Evolutionary conservation across 2,113 vertebrate species (phyloP), one percentile per base, ranked within the genome.

Genomic region (Ctenodactylus gundi): DNA sequence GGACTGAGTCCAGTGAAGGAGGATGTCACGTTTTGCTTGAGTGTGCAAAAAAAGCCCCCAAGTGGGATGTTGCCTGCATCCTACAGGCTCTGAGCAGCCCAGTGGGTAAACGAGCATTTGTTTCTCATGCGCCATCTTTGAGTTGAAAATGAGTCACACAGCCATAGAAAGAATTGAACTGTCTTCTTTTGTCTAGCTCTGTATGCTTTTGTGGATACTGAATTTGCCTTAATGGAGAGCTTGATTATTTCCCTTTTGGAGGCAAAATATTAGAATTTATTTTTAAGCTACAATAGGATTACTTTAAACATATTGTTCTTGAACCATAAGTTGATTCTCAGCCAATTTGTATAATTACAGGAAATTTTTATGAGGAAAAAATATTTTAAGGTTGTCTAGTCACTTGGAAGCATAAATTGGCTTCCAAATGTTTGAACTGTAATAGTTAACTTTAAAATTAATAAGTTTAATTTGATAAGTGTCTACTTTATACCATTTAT

Each of bases 1-100:
- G 94, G 94, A 94, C 41, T 34, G 25, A 68, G 46, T 91, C 95
- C 97, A 96, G 67, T 57, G 34, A 93, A 82, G 88, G 96, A 96
- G 93, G 78, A 86, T 21, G 55, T 76, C 72, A 39, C 58, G 85
- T 91, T 96, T 84, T 95, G 44, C 41, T 39, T 90, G 60, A 93
- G 95, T 85, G 73, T 93, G 44, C 53, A 86, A 91, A 91, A 95
- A 72, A 51, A 36, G 87, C n/a, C n/a, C n/a, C n/a, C n/a, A n/a
- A 94, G 67, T 25, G 27, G n/a, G 82, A 41, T 81, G 23, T 84
- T 89, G 11, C 55, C 46, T 72, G 51, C 25, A 25, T 93, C 67
- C 34, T 64, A 25, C 1, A n/a, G 80, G 23, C 80, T 67, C 49
- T 25, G 17, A 84, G 65, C 14, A 20, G 49, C 18, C 73, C n/a